Base-by-base conservation (phyloP, 2,888 invertebrate genomes). In the Dicranocentrus wangi region DNA sequence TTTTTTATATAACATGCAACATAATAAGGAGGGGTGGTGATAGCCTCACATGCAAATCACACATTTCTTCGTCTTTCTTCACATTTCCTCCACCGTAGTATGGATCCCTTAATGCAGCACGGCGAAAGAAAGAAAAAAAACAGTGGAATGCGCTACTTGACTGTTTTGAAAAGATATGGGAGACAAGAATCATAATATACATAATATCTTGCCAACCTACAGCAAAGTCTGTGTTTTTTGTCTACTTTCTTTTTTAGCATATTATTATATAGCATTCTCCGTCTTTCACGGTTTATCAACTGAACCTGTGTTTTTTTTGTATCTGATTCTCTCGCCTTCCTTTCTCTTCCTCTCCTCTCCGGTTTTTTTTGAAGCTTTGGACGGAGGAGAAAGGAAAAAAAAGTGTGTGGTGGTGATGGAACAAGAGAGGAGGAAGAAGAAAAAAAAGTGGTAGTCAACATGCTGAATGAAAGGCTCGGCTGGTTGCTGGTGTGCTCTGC, bases 1-100 rank as follows among this genome's bases (percentile, higher is more conserved):
- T n/a, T 63, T 73, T 71, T 71, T 71, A 65, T 73, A 65, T n/a
- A n/a, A n/a, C n/a, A n/a, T 51, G 39, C 53, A 73, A 63, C 63
- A 63, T 63, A 63, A 63, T 53, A 63, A 65, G 47, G 55, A 28
- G 47, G 8, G 32, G 28, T 61, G 42, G 51, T 51, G 69, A 58
- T 55, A 73, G 51, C 39, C 73, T 53, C 32, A 63, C 63, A 73
- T 73, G 73, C 73, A 73, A 73, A 73, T 43, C 71, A 15, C 61
- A 51, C 51, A 39, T 25, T 61, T 73, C n/a, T n/a, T n/a, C n/a
- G n/a, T n/a, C 47, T 28, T 28, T 72, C 47, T 47, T 23, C 28
- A 60, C 60, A 70, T 69, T 55, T 42, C 53, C 32, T 60, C 23
- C n/a, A n/a, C n/a, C n/a, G n/a, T n/a, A n/a, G n/a, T 60, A 32